Evolutionary conservation across 2,113 vertebrate genomes (phyloP).

Genomic region (Chascanopsetta lugubris): DNA sequence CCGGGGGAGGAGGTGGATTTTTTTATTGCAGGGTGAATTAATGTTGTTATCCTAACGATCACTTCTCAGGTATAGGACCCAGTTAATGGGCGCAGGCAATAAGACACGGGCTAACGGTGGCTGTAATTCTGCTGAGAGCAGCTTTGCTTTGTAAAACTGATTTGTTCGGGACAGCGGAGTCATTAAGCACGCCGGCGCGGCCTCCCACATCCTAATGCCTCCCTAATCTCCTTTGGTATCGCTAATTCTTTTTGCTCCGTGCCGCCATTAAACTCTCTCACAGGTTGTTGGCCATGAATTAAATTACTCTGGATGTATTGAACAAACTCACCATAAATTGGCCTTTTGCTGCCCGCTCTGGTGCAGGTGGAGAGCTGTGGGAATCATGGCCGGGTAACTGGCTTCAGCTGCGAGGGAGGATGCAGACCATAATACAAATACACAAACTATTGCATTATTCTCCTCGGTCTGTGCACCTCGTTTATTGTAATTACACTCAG

Average conservation of each 20-base stretch:
- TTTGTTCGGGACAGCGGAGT: constrained; percentile 71
- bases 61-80: constrained; percentile 65
- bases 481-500: neutral
- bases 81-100: constrained; percentile 70
- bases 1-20: constrained; percentile 14
- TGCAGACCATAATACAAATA: neutral
- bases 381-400: constrained; percentile 30
- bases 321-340: constrained; percentile 69
- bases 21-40: constrained; percentile 49
- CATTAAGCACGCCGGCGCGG: constrained; percentile 61
- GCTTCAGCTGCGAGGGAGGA: constrained; percentile 44
- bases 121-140: constrained; percentile 71
- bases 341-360: constrained; percentile 43
- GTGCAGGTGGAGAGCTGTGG: constrained; percentile 56
- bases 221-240: constrained; percentile 73
- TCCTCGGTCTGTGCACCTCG: neutral
- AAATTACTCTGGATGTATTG: constrained; percentile 71
- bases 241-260: constrained; percentile 71
- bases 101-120: constrained; percentile 65
- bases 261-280: constrained; percentile 71
- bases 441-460: neutral
- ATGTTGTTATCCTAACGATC: constrained; percentile 59
- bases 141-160: constrained; percentile 68
- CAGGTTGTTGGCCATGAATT: constrained; percentile 67
- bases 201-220: constrained; percentile 69